Conservation (phyloP, 1,140 invertebrate species). For the Phocides pigmalion region DNA sequence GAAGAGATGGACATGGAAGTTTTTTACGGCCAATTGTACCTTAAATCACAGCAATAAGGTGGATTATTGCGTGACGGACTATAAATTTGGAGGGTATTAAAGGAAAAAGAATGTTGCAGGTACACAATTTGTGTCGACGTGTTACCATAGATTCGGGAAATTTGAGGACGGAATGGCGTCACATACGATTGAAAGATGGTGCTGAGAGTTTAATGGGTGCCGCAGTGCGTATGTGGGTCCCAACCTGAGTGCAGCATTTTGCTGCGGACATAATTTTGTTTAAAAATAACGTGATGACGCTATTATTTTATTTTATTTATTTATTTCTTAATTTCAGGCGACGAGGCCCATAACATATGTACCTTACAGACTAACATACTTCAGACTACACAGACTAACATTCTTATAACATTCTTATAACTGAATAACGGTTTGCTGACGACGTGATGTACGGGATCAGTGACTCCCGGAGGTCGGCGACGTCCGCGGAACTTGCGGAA, state of each 20-base stretch:
- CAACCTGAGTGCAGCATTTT: neutral
- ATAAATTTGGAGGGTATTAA: slow-evolving; percentile 13
- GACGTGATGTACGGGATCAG: too few species aligned
- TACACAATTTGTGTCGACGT: slow-evolving; percentile 28
- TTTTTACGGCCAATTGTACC: neutral
- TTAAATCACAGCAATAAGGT: neutral
- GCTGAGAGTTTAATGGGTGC: slow-evolving; percentile 10
- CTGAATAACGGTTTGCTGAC: too few species aligned
- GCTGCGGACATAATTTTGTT: too few species aligned
- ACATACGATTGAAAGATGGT: slow-evolving; percentile 17
- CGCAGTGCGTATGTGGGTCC: neutral
- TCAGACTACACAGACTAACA: too few species aligned
- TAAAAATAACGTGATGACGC: too few species aligned
- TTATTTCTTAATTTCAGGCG: too few species aligned
- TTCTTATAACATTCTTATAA: too few species aligned
- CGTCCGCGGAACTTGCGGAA: too few species aligned
- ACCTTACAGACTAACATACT: too few species aligned
- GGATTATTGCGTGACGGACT: neutral
- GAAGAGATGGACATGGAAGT: slow-evolving; percentile 14
- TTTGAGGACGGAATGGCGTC: slow-evolving; percentile 19
- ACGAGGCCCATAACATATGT: too few species aligned
- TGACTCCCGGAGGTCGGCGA: too few species aligned
- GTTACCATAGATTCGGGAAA: slow-evolving; percentile 21
- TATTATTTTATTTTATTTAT: too few species aligned
- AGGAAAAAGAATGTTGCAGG: slow-evolving; percentile 23